Percentiles rank a stretch among this genome's conserved stretches.
phyloP scores from a whole-genome alignment of 2,113 vertebrate genomes.

The Lucifuga dentata region DNA sequence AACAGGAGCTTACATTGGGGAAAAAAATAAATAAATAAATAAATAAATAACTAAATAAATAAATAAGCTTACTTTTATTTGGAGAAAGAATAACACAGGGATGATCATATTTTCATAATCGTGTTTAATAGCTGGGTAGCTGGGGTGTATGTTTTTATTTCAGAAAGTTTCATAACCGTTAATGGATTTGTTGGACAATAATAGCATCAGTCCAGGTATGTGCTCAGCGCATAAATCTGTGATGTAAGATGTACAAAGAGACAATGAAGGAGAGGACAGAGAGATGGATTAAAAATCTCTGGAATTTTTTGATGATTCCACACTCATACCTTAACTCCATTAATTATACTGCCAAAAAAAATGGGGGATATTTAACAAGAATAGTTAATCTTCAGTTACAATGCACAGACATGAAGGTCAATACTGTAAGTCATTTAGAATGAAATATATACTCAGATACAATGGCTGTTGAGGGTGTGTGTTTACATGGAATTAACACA shows the following conservation, averaged over 20 bases:
- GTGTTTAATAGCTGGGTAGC: constrained; percentile 1
- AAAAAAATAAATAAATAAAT: no score
- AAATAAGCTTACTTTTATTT: no score
- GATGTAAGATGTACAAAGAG: constrained; percentile 10
- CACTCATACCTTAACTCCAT: constrained; percentile 74
- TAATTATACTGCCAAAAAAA: constrained; percentile 75
- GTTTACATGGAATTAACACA: constrained; percentile 44
- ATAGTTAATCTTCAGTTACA: constrained; percentile 78
- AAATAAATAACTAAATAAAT: no score
- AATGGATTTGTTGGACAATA: constrained; percentile 8
- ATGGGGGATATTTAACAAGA: constrained; percentile 74
- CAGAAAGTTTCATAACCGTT: not conserved
- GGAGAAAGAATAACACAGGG: no score
- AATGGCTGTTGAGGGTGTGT: constrained; percentile 24
- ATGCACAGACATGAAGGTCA: constrained; percentile 72
- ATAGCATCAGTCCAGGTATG: not conserved
- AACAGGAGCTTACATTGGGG: no score
- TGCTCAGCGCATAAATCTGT: constrained; percentile 6
- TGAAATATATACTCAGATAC: constrained; percentile 62
- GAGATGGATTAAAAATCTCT: constrained; percentile 50
- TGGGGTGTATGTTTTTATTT: not conserved
- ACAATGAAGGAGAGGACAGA: constrained; percentile 34
- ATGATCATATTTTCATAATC: not conserved
- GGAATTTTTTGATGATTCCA: constrained; percentile 67
- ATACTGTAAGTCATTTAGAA: constrained; percentile 70